phyloP scores from a whole-genome alignment of 1,140 invertebrate genomes.

The Zaprionus tsacasi region DNA sequence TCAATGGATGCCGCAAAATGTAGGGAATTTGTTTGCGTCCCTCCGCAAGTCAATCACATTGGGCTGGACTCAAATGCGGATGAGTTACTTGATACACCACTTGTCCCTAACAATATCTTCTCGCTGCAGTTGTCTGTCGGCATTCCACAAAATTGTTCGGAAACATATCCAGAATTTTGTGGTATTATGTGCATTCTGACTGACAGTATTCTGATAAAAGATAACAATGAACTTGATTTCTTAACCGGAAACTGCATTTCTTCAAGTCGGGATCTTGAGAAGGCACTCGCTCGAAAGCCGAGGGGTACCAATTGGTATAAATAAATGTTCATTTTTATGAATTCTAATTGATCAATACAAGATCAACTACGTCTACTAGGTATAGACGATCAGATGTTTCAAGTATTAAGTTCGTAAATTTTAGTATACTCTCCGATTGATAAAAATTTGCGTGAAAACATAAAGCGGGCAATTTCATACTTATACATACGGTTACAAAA shows the following conservation, averaged over 20 bases:
- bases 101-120: slow-evolving; percentile 47
- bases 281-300: background rate
- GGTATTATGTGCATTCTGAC: slow-evolving; percentile 49
- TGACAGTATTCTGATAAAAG: slow-evolving; percentile 45
- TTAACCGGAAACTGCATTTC: slow-evolving; percentile 32
- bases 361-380: no score
- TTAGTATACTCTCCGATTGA: background rate
- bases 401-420: background rate
- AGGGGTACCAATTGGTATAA: no score
- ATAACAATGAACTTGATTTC: slow-evolving; percentile 34
- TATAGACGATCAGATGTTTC: background rate
- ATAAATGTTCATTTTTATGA: no score
- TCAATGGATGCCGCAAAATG: slow-evolving; percentile 4
- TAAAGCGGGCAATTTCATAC: no score
- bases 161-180: slow-evolving; percentile 51
- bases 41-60: slow-evolving; percentile 39
- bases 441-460: background rate
- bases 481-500: no score
- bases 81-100: slow-evolving; percentile 20
- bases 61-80: slow-evolving; percentile 25
- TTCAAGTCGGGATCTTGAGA: slow-evolving; percentile 10
- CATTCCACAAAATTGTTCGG: slow-evolving; percentile 46
- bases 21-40: slow-evolving; percentile 27
- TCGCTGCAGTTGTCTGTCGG: slow-evolving; percentile 47
- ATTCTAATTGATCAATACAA: no score